phyloP scores from a whole-genome alignment of 2,113 vertebrate genomes.

The Suncus etruscus region DNA sequence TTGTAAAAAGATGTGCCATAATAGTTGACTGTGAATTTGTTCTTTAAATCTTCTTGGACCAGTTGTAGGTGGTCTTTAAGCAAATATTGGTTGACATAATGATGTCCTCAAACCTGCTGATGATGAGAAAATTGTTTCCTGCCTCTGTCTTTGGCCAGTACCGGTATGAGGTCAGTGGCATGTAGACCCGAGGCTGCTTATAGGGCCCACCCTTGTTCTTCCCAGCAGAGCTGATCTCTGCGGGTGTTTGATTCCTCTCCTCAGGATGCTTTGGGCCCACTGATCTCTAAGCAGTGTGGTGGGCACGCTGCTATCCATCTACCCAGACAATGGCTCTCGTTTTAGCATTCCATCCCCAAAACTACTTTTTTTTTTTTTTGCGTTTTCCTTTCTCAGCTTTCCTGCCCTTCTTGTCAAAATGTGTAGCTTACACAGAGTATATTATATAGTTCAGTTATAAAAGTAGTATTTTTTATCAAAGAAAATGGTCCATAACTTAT shows the following conservation, averaged over 20 bases:
- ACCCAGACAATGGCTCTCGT: slow-evolving; percentile 12
- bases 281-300: background rate
- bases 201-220: background rate
- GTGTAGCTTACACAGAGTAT: slow-evolving; percentile 15
- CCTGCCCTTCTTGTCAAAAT: slow-evolving; percentile 19
- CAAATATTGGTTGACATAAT: slow-evolving; percentile 30
- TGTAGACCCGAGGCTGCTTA: background rate
- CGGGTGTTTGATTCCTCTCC: too few relatives aligned
- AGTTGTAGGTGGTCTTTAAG: background rate
- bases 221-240: too few relatives aligned
- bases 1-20: background rate
- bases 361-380: slow-evolving; percentile 19
- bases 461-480: slow-evolving; percentile 61
- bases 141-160: background rate
- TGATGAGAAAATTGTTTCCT: slow-evolving; percentile 44
- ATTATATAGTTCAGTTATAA: slow-evolving; percentile 41
- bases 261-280: too few relatives aligned
- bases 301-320: background rate
- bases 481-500: background rate
- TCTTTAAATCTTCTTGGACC: too few relatives aligned
- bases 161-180: too few relatives aligned
- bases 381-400: slow-evolving; percentile 21
- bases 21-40: too few relatives aligned
- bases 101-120: slow-evolving; percentile 37
- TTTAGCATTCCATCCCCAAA: slow-evolving; percentile 23